Percentiles rank a stretch among this genome's conserved stretches.
These are phyloP conservation scores for Hemithea aestivaria DNA, from an alignment of 2,888 invertebrate species.

Conservation along the genomic window DNA sequence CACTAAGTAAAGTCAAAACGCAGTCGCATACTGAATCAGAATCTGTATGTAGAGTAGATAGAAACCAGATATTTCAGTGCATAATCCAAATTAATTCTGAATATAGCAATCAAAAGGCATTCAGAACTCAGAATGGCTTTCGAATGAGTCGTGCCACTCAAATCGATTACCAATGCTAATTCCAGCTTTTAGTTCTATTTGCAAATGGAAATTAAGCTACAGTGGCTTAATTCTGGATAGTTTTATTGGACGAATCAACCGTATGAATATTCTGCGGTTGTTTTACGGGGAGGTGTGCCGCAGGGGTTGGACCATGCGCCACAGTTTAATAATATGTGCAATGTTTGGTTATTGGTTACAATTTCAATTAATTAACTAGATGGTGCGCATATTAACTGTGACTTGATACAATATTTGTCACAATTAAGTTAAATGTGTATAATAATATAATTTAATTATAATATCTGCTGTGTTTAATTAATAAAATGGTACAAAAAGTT, in stretches of 20 bases:
- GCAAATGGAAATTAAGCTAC: constrained; percentile 61
- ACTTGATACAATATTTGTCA: no score
- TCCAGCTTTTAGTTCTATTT: constrained; percentile 63
- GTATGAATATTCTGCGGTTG: constrained; percentile 23
- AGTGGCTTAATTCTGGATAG: constrained; percentile 44
- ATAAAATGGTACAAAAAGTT: no score
- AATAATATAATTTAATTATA: no score
- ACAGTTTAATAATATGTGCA: constrained; percentile 23
- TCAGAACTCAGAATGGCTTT: constrained; percentile 47
- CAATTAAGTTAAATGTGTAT: no score
- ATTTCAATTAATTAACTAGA: neutral
- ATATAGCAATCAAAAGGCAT: constrained; percentile 55
- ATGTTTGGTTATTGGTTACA: constrained; percentile 5
- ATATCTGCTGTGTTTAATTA: no score
- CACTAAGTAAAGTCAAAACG: no score
- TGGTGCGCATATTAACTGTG: no score
- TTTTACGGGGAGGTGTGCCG: constrained; percentile 24
- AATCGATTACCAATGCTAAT: constrained; percentile 61
- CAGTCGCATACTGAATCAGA: no score
- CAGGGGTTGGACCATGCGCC: constrained; percentile 26
- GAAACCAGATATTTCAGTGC: constrained; percentile 25
- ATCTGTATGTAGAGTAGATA: no score
- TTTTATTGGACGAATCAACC: constrained; percentile 34
- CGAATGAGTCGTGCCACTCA: constrained; percentile 44
- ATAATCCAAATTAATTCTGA: constrained; percentile 39